A percentile compares a stretch with the other conserved stretches of the same genome.
These are phyloP conservation scores for Trachelus troglodyta DNA, from an alignment of 2,888 invertebrate species.

Conservation along the genomic window DNA sequence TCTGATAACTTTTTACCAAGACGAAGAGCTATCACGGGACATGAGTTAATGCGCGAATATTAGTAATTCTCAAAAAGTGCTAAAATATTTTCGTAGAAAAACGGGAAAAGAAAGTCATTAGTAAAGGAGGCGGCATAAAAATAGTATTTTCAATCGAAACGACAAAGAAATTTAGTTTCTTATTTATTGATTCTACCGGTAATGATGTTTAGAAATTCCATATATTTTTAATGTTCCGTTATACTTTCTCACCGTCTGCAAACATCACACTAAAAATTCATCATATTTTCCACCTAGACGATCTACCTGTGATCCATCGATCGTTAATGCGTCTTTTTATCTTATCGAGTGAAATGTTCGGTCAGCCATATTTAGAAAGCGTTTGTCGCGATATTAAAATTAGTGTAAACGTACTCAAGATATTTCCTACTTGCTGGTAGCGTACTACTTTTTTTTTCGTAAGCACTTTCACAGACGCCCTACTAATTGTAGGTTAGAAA, in stretches of 20 bases:
- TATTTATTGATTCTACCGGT: not conserved
- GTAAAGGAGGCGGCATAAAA: not conserved
- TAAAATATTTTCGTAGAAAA: not conserved
- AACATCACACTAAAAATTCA: not conserved
- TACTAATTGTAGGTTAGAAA: not conserved
- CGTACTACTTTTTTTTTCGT: not conserved
- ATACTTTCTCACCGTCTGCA: not conserved
- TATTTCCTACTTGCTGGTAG: not conserved
- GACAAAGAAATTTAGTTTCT: not conserved
- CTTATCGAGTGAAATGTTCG: not conserved
- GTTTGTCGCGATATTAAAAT: slow-evolving; percentile 4
- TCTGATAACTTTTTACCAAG: not conserved
- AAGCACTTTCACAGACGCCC: slow-evolving; percentile 2
- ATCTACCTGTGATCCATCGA: not conserved
- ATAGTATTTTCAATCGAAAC: not conserved
- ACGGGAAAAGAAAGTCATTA: not conserved
- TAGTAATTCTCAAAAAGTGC: not conserved
- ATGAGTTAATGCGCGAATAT: not conserved
- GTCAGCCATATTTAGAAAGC: slow-evolving; percentile 5
- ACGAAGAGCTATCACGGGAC: not conserved
- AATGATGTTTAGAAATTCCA: not conserved
- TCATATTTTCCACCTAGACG: not conserved
- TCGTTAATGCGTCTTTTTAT: not conserved
- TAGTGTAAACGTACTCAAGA: not conserved
- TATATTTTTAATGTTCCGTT: not conserved